A percentile compares a stretch with the other conserved stretches of the same genome.
Evolutionary conservation across 1,140 invertebrate species (phyloP).

Genomic region (Centruroides sculpturatus): DNA sequence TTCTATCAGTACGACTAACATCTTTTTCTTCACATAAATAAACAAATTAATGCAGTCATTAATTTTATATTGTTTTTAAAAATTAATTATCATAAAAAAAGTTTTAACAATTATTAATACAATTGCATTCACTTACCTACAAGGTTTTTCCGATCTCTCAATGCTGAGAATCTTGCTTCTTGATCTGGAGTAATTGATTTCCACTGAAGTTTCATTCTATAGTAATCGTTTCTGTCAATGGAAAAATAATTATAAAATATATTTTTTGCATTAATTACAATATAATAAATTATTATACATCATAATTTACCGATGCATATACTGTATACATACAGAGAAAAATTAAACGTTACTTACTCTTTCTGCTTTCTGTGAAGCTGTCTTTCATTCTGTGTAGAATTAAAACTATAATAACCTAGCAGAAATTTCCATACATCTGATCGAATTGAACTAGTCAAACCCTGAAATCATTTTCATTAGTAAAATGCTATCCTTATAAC

Average conservation of each 20-base stretch:
- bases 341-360: slow-evolving; percentile 29
- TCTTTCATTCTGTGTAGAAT: slow-evolving; percentile 55
- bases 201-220: slow-evolving; percentile 94
- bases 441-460: slow-evolving; percentile 51
- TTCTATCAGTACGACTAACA: slow-evolving; percentile 89
- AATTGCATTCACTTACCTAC: slow-evolving; percentile 53
- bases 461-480: slow-evolving; percentile 32
- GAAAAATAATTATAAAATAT: slow-evolving; percentile 10
- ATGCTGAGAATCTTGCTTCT: slow-evolving; percentile 74
- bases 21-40: slow-evolving; percentile 64
- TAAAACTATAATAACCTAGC: slow-evolving; percentile 75
- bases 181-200: slow-evolving; percentile 71
- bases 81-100: not conserved
- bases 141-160: slow-evolving; percentile 78
- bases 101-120: no score
- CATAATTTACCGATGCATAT: not conserved
- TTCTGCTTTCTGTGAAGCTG: slow-evolving; percentile 49
- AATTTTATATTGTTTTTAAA: not conserved
- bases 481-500: not conserved
- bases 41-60: not conserved
- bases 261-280: not conserved
- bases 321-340: not conserved
- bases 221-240: slow-evolving; percentile 59
- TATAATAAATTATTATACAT: not conserved
- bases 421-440: slow-evolving; percentile 90